Evolutionary conservation across 2,797 vertebrate species (phyloP).

Genomic region (Tympanoctomys barrerae): DNA sequence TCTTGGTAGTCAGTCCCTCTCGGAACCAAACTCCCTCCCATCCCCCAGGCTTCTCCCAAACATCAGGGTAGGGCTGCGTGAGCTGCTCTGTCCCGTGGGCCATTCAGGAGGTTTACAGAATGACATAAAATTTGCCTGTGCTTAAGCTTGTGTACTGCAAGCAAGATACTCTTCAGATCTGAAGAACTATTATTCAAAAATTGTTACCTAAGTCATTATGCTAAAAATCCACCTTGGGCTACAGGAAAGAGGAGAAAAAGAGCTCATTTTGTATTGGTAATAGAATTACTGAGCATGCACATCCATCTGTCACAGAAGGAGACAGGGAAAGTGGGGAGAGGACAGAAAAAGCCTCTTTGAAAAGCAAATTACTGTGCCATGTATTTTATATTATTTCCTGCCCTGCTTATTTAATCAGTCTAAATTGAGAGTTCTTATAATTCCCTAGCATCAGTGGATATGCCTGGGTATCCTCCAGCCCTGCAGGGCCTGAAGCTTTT

Average conservation of each 20-base stretch:
- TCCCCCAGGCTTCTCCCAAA: accelerated
- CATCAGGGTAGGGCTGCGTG: accelerated
- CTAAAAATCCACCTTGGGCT: slow-evolving; percentile 46
- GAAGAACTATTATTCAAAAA: slow-evolving; percentile 64
- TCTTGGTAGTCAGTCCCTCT: background rate
- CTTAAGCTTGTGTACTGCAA: background rate
- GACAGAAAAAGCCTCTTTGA: slow-evolving; percentile 31
- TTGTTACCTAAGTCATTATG: slow-evolving; percentile 55
- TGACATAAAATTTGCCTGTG: background rate
- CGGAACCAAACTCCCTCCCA: background rate
- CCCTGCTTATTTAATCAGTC: slow-evolving; percentile 63
- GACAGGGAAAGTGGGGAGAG: background rate
- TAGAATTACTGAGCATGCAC: background rate
- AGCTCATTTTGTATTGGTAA: background rate
- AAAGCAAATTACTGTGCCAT: slow-evolving; percentile 42
- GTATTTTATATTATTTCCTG: slow-evolving; percentile 69
- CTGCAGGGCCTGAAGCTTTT: slow-evolving; percentile 12
- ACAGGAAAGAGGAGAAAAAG: background rate
- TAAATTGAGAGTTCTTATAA: slow-evolving; percentile 68
- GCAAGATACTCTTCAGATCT: slow-evolving; percentile 21
- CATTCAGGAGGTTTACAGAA: background rate
- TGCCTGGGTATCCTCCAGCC: slow-evolving; percentile 28
- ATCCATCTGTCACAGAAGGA: background rate
- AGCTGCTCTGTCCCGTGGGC: background rate
- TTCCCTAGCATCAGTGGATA: slow-evolving; percentile 44